These are phyloP conservation scores for Malurus elegans DNA, from an alignment of 2,113 vertebrate genomes.

Conservation along the genomic window DNA sequence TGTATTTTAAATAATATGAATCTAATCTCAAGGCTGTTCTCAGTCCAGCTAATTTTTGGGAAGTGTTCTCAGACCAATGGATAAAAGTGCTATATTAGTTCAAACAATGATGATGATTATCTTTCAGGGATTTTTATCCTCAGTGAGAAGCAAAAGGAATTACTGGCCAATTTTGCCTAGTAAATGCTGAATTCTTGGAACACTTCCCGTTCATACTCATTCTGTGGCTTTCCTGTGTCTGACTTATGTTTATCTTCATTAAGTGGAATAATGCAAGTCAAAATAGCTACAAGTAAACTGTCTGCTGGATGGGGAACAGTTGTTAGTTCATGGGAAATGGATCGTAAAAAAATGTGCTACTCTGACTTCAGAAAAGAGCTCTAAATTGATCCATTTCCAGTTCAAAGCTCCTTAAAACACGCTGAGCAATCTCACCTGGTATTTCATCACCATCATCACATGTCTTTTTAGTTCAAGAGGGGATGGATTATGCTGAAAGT, in stretches of 20 bases:
- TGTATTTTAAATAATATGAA: slow-evolving; percentile 21
- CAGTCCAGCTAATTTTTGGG: not conserved
- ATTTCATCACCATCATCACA: slow-evolving; percentile 10
- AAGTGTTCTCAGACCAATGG: slow-evolving; percentile 19
- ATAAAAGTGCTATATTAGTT: slow-evolving; percentile 34
- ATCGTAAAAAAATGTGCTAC: slow-evolving; percentile 39
- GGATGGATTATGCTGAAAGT: not conserved
- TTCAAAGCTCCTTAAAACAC: slow-evolving; percentile 36
- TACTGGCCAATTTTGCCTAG: slow-evolving; percentile 55
- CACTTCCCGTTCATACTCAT: slow-evolving; percentile 11
- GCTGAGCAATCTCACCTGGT: slow-evolving; percentile 33
- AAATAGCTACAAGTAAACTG: slow-evolving; percentile 67
- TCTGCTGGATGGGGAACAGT: slow-evolving; percentile 57
- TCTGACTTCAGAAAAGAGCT: slow-evolving; percentile 41
- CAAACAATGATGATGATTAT: slow-evolving; percentile 51
- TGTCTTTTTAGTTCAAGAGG: not conserved
- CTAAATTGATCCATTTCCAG: slow-evolving; percentile 49
- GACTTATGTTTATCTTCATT: slow-evolving; percentile 67
- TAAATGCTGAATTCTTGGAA: slow-evolving; percentile 61
- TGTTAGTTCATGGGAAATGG: slow-evolving; percentile 61
- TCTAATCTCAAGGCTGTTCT: slow-evolving; percentile 1
- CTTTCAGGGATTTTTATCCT: slow-evolving; percentile 52
- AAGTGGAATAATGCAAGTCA: slow-evolving; percentile 68
- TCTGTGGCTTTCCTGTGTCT: slow-evolving; percentile 65
- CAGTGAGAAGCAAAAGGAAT: slow-evolving; percentile 45